Conservation (phyloP, 2,888 invertebrate species). For the Cephus pulcher region DNA sequence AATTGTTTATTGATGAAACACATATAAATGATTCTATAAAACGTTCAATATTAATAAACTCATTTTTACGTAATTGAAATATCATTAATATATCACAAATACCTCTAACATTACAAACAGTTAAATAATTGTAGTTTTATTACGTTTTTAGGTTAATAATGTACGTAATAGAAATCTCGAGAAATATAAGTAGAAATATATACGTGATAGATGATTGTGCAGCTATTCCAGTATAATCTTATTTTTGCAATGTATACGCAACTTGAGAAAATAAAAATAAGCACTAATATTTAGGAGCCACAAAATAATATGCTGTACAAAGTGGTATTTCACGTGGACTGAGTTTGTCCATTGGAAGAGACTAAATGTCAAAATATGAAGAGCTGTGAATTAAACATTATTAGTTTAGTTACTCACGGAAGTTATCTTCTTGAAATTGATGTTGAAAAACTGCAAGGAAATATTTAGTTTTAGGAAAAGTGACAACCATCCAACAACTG, state of each 20-base stretch:
- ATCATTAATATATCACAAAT: neutral
- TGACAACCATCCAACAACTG: neutral
- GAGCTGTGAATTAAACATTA: neutral
- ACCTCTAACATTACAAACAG: conserved; percentile 8
- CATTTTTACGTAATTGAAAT: neutral
- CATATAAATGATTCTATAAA: neutral
- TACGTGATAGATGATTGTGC: neutral
- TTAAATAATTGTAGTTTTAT: conserved; percentile 7
- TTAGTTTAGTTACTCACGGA: neutral
- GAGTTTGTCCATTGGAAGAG: no score
- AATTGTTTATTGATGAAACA: neutral
- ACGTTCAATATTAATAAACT: neutral
- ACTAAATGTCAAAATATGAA: neutral
- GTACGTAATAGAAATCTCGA: neutral
- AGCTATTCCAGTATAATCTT: no score
- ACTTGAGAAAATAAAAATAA: no score
- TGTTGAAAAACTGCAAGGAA: neutral
- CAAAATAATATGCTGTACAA: no score
- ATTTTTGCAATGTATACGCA: no score
- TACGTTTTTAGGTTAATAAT: neutral
- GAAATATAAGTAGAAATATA: neutral
- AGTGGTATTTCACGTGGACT: no score
- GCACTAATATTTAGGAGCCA: no score
- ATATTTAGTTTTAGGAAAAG: neutral
- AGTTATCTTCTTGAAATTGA: neutral